Evolutionary conservation across 2,888 invertebrate genomes (phyloP).

Genomic region (Cepaea hortensis): DNA sequence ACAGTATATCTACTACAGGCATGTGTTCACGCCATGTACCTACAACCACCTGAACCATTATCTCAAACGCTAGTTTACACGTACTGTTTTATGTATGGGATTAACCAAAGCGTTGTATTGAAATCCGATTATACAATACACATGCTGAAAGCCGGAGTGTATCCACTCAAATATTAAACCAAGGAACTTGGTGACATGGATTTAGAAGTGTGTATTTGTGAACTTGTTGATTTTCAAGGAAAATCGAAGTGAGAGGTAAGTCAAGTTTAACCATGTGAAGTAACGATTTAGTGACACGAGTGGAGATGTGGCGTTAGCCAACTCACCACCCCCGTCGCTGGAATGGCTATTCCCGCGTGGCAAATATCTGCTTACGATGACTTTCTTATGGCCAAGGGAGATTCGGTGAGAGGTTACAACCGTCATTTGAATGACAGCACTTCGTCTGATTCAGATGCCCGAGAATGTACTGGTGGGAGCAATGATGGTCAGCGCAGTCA

Average conservation of each 20-base stretch:
- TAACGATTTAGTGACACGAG: background rate
- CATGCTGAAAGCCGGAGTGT: too few relatives aligned
- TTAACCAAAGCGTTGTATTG: too few relatives aligned
- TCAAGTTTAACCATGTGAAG: background rate
- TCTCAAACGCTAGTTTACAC: background rate
- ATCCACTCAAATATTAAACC: too few relatives aligned
- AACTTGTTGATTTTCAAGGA: too few relatives aligned
- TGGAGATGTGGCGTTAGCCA: background rate
- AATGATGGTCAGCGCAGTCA: background rate
- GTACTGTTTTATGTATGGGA: too few relatives aligned
- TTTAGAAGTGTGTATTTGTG: too few relatives aligned
- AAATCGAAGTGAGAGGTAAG: background rate
- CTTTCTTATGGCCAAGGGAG: conserved; percentile 14
- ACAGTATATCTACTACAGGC: too few relatives aligned
- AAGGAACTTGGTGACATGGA: too few relatives aligned
- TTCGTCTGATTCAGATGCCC: background rate
- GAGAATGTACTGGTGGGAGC: background rate
- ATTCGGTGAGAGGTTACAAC: background rate
- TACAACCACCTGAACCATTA: too few relatives aligned
- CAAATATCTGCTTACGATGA: conserved; percentile 41
- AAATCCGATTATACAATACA: too few relatives aligned
- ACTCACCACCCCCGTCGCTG: background rate
- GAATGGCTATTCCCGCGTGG: conserved; percentile 43
- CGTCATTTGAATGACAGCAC: background rate
- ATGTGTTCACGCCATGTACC: too few relatives aligned